Base-by-base conservation (phyloP, 2,888 invertebrate species). In the Platypus cylindrus region DNA sequence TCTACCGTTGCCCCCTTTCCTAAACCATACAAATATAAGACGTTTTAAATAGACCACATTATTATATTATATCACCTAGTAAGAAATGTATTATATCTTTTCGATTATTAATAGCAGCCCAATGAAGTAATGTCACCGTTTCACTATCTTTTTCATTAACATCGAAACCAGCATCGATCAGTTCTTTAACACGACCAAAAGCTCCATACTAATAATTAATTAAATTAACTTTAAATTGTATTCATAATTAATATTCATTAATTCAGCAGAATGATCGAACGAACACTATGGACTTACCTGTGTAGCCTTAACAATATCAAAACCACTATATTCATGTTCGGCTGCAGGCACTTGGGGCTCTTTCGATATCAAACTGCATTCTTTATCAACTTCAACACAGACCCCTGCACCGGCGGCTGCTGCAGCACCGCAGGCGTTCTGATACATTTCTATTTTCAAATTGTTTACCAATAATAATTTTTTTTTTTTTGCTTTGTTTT, bases 101-200 rank as follows among this genome's bases (percentile, higher is more conserved):
- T 36, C 95, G 73, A 67, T 97, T 97, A 64, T 98, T 98, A 55
- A 98, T 98, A 12, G 97, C 85, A 22, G 97, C 97, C 98, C 98
- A 98, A 61, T 98, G 98, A n/a, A 98, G 67, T 32, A 98, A 65
- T 2, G 94, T 93, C 35, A 98, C 95, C 30, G 91, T 93, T 63
- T 98, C 97, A 46, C 73, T 71, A 62, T 98, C 97, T 28, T 90
- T 81, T 56, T 85, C 79, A 62, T 95, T 95, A 9, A 95, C 90
- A 66, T 94, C 86, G 65, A 82, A 84, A 2, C 95, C 95, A 23
- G 78, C 78, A 53, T 95, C 93, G 3, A 97, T 73, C 17, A 97
- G 68, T 60, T 94, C 86, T 47, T 84, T 71, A 55, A 80, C 75
- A 62, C 82, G 69, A 54, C 75, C 75, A 55, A 86, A 72, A 4